Evolutionary conservation across 92 coral and sea anemone genomes (phyloP).

Genomic region (Isaurus tuberculatus): DNA sequence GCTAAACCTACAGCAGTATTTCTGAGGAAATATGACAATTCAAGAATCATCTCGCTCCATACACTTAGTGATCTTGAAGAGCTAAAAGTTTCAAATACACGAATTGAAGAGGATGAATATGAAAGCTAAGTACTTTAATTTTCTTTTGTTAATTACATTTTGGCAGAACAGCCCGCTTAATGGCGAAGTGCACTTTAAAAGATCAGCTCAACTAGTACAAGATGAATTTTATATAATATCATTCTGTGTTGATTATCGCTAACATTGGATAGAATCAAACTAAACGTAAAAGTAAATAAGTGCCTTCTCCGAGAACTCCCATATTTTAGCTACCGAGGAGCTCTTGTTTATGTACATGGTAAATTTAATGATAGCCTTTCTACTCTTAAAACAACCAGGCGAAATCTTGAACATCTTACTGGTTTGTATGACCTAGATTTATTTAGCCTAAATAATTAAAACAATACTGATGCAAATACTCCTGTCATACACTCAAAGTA

Average conservation of each 20-base stretch:
- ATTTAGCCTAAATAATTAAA: not conserved
- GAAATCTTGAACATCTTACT: not conserved
- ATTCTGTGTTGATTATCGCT: slow-evolving; percentile 7
- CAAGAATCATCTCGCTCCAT: too few relatives aligned
- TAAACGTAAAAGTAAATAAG: slow-evolving; percentile 5
- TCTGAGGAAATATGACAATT: too few relatives aligned
- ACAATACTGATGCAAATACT: not conserved
- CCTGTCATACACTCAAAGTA: not conserved
- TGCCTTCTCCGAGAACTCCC: slow-evolving; percentile 30
- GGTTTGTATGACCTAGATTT: not conserved
- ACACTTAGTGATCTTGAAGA: too few relatives aligned
- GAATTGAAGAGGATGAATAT: not conserved
- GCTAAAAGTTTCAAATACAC: too few relatives aligned
- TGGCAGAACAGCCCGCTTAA: slow-evolving; percentile 15
- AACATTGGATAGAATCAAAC: slow-evolving; percentile 12
- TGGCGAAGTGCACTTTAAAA: slow-evolving; percentile 24
- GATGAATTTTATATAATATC: slow-evolving; percentile 29
- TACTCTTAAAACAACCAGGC: not conserved
- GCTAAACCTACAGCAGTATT: too few relatives aligned
- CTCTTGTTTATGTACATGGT: slow-evolving; percentile 14
- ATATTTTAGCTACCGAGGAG: slow-evolving; percentile 17
- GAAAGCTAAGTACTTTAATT: not conserved
- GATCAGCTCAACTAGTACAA: not conserved
- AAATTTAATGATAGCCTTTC: not conserved
- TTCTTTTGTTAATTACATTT: not conserved